phyloP scores from a whole-genome alignment of 1,140 invertebrate genomes.

The Globodera rostochiensis region DNA sequence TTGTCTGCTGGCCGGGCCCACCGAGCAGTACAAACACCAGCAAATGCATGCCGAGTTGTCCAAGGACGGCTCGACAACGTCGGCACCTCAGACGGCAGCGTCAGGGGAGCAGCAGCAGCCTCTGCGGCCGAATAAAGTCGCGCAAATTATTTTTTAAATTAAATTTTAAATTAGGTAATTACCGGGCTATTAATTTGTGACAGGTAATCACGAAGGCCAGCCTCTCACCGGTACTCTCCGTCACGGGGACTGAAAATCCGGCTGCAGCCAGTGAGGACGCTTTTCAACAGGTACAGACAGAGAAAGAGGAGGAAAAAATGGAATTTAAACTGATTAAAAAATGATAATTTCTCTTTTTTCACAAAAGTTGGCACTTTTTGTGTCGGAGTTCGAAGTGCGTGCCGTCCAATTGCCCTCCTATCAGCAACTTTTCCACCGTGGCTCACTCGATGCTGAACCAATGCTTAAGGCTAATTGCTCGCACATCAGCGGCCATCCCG shows the following conservation, averaged over 20 bases:
- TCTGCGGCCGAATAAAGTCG: neutral
- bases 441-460: constrained; percentile 38
- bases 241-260: constrained; percentile 18
- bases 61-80: neutral
- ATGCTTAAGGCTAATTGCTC: constrained; percentile 43
- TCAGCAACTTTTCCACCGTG: constrained; percentile 50
- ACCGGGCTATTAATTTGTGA: too few species aligned
- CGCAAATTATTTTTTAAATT: neutral
- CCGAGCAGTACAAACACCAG: constrained; percentile 52
- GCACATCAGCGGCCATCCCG: constrained; percentile 63
- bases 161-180: too few species aligned
- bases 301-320: neutral
- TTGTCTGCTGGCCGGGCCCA: constrained; percentile 52
- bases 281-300: constrained; percentile 43
- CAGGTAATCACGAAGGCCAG: constrained; percentile 57
- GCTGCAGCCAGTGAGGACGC: constrained; percentile 46
- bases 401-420: constrained; percentile 58
- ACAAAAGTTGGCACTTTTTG: constrained; percentile 57
- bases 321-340: constrained; percentile 7
- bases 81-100: neutral
- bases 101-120: too few species aligned
- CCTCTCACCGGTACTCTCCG: constrained; percentile 50
- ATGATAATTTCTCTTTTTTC: neutral
- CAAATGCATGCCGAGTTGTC: neutral
- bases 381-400: constrained; percentile 57